Conservation (phyloP, 1,140 invertebrate genomes). For the Heliothis virescens region DNA sequence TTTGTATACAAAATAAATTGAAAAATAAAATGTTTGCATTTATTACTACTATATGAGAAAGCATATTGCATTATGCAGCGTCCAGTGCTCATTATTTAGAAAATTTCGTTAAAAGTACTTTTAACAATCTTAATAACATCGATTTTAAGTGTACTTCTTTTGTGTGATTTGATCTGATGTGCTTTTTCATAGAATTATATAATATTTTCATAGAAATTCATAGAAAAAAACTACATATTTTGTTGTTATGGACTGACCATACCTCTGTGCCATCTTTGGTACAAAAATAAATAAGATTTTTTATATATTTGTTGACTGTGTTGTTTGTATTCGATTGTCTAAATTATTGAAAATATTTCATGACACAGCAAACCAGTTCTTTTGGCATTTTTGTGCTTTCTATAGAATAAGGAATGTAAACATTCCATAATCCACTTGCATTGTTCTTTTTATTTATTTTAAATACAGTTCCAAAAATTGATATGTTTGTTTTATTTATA, state of each 20-base stretch:
- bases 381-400: slow-evolving; percentile 7
- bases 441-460: slow-evolving; percentile 30
- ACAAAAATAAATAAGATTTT: neutral
- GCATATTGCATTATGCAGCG: neutral
- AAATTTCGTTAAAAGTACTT: too few relatives aligned
- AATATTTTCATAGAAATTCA: too few relatives aligned
- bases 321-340: neutral
- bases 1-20: neutral
- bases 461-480: slow-evolving; percentile 20
- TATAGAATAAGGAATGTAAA: slow-evolving; percentile 34
- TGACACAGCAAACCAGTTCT: slow-evolving; percentile 4
- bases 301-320: slow-evolving; percentile 8
- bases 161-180: neutral
- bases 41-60: neutral
- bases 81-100: too few relatives aligned
- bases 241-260: neutral
- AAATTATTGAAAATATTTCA: slow-evolving; percentile 17
- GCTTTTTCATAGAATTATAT: too few relatives aligned
- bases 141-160: neutral
- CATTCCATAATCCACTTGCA: slow-evolving; percentile 17
- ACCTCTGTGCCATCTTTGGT: neutral
- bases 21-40: neutral
- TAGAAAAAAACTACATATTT: neutral
- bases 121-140: neutral
- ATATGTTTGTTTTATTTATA: slow-evolving; percentile 3